Evolutionary conservation across 2,113 vertebrate genomes (phyloP).

Genomic region (Acrocephalus kingi): DNA sequence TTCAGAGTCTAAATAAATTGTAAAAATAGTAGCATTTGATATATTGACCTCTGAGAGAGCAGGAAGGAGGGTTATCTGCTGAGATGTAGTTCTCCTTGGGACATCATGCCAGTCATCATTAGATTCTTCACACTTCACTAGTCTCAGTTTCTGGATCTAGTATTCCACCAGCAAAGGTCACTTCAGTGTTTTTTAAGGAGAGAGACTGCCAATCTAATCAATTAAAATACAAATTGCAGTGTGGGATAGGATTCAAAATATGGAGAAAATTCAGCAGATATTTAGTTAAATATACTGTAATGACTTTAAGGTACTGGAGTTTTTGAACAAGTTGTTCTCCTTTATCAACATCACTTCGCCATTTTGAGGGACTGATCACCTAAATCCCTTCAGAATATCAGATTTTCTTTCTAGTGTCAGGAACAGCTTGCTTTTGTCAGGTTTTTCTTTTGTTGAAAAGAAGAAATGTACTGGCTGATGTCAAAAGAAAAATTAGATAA

Average conservation of each 20-base stretch:
- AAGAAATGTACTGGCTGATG: not conserved
- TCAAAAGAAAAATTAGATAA: constrained; percentile 38
- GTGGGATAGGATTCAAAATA: constrained; percentile 3
- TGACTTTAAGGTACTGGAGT: constrained; percentile 2
- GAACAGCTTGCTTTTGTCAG: constrained; percentile 40
- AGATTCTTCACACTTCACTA: constrained; percentile 6
- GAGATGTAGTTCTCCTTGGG: not conserved
- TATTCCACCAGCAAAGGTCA: not conserved
- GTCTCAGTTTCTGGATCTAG: not conserved
- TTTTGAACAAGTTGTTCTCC: constrained; percentile 16
- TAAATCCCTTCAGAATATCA: constrained; percentile 11
- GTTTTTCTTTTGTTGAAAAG: constrained; percentile 12
- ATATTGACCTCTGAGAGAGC: not conserved
- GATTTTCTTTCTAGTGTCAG: constrained; percentile 7
- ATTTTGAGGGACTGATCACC: constrained; percentile 38
- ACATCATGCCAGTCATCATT: constrained; percentile 17
- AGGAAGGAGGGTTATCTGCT: not conserved
- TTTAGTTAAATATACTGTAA: constrained; percentile 15
- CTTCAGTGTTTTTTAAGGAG: not conserved
- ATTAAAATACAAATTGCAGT: constrained; percentile 45
- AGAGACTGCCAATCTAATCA: not conserved
- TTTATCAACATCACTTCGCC: not conserved
- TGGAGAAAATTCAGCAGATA: constrained; percentile 7
- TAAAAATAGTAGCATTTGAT: not conserved
- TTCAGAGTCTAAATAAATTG: not conserved